Percentiles rank a stretch among this genome's conserved stretches.
phyloP scores from a whole-genome alignment of 2,113 vertebrate species.

The Callaeas wilsoni region DNA sequence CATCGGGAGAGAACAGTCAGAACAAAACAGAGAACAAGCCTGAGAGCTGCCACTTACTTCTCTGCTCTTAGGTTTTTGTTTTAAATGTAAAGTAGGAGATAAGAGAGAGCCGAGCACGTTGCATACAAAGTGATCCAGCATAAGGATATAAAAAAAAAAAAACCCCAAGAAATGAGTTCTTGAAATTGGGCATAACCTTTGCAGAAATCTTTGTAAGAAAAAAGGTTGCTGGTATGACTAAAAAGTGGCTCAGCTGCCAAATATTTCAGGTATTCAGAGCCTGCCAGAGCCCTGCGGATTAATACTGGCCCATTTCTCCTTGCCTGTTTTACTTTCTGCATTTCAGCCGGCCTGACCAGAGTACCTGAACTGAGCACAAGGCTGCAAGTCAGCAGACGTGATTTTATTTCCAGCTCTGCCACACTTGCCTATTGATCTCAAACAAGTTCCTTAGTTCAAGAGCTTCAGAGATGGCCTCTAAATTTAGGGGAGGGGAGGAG shows the following conservation, averaged over 20 bases:
- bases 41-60: background rate
- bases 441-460: constrained; percentile 53
- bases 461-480: constrained; percentile 47
- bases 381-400: constrained; percentile 47
- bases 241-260: constrained; percentile 53
- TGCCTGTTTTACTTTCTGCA: constrained; percentile 36
- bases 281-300: constrained; percentile 53
- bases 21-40: background rate
- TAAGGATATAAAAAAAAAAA: background rate
- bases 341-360: constrained; percentile 34
- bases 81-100: background rate
- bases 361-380: constrained; percentile 52
- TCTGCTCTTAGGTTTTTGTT: background rate
- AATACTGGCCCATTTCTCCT: constrained; percentile 49
- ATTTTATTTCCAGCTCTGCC: constrained; percentile 41
- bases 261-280: constrained; percentile 58
- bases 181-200: constrained; percentile 17
- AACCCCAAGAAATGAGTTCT: background rate
- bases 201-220: constrained; percentile 8
- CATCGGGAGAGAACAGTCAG: background rate
- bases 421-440: constrained; percentile 45
- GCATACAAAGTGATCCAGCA: background rate
- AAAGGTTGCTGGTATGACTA: constrained; percentile 34
- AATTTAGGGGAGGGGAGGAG: constrained; percentile 59
- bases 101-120: background rate